Evolutionary conservation across 2,888 invertebrate species (phyloP).

Genomic region (Stenodera caucasica): DNA sequence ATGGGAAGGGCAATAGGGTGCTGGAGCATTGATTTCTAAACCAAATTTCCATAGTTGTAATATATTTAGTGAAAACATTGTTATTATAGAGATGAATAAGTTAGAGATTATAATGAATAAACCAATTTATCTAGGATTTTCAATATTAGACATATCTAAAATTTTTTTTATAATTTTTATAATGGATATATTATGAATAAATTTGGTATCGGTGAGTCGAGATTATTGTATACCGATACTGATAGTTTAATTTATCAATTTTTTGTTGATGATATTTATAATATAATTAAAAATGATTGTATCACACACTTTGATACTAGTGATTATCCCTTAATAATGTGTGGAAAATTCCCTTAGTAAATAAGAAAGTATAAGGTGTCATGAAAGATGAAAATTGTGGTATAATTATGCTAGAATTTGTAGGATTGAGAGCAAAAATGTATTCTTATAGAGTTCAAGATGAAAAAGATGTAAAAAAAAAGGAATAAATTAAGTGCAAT

Average conservation of each 20-base stretch:
- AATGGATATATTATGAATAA: neutral
- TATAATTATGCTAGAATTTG: slow-evolving; percentile 20
- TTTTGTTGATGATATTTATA: slow-evolving; percentile 17
- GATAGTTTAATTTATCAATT: slow-evolving; percentile 25
- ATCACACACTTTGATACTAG: slow-evolving; percentile 20
- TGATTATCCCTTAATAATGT: slow-evolving; percentile 19
- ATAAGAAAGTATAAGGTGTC: slow-evolving; percentile 19
- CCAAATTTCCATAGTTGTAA: neutral
- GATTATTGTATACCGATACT: slow-evolving; percentile 27
- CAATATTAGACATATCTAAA: slow-evolving; percentile 48
- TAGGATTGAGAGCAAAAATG: slow-evolving; percentile 21
- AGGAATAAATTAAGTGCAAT: neutral
- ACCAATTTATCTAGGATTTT: slow-evolving; percentile 47
- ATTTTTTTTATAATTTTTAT: slow-evolving; percentile 2
- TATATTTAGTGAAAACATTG: neutral
- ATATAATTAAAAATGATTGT: slow-evolving; percentile 17
- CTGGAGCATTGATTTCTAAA: neutral
- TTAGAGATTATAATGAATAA: slow-evolving; percentile 33
- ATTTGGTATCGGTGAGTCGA: slow-evolving; percentile 11
- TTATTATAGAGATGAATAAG: neutral
- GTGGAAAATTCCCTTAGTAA: slow-evolving; percentile 14
- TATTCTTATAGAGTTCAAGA: slow-evolving; percentile 4
- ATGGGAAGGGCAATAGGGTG: slow-evolving; percentile 37
- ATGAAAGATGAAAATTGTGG: slow-evolving; percentile 26
- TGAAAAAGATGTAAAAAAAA: slow-evolving; percentile 7